Base-by-base conservation (phyloP, 2,888 invertebrate genomes). In the Eupithecia inturbata region DNA sequence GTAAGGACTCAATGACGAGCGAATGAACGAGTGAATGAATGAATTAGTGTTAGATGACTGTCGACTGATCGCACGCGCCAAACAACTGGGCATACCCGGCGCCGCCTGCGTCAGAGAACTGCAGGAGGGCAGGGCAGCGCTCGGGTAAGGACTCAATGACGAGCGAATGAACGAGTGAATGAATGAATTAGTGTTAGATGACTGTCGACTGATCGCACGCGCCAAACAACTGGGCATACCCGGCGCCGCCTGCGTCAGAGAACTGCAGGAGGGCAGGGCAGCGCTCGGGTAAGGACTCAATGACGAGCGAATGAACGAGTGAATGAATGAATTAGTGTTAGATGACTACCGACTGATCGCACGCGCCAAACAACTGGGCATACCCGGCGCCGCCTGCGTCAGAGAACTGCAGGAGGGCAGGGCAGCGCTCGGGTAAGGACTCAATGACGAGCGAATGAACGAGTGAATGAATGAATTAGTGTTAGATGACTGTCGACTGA, bases 161-260 rank as follows among this genome's bases (percentile, higher is more conserved):
- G 45, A 45, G 5, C 19, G 45, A 7, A n/a, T n/a, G 33, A 33
- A 33, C 6, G 33, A 33, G 6, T 33, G 33, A 33, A 33, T 33
- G 92, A 12, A 41, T 19, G 22, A 53, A 31, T 0, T n/a, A 53
- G 26, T 60, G 14, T 64, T 28, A 41, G 98, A 98, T 86, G 99
- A 99, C 91, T 98, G 98, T 82, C 96, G 97, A 63, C 95, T 98
- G 76, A 97, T 98, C 94, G 96, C 96, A 70, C 96, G 96, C 82
- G 98, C 98, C n/a, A 97, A 97, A 86, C 96, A 97, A 82, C 95
- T 98, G 84, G 96, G 97, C 81, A 94, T 98, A 41, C 98, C 98
- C 0, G 95, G 96, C 79, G 96, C 97, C 0, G 95, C 96, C 4
- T 95, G 95, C 31, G 95, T 97, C 67, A 96, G 98, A 16, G 98